A percentile compares a stretch with the other conserved stretches of the same genome.
Conservation (phyloP, 2,113 vertebrate genomes). For the Himantopus leucocephalus region DNA sequence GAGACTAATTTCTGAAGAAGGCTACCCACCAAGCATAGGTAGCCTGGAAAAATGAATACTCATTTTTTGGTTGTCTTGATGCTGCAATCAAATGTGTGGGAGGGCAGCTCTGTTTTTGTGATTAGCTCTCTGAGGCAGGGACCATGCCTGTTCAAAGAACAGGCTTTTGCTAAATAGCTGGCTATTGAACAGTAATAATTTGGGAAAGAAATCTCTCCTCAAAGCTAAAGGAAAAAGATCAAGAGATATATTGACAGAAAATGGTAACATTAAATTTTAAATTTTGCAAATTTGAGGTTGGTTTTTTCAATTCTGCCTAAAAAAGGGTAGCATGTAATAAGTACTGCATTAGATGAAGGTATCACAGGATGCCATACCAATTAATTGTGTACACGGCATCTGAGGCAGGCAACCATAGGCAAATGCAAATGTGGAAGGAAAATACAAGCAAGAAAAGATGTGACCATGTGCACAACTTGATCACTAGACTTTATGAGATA, state of each 20-base stretch:
- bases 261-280: not conserved
- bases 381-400: not conserved
- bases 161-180: not conserved
- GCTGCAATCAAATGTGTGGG: not conserved
- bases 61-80: not conserved
- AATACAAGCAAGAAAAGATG: not conserved
- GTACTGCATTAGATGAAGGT: not conserved
- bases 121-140: not conserved
- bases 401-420: not conserved
- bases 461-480: not conserved
- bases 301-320: not conserved
- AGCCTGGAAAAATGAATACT: not conserved
- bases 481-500: not conserved
- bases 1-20: not conserved
- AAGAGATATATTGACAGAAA: not conserved
- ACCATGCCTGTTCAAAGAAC: not conserved
- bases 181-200: not conserved
- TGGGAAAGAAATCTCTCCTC: not conserved
- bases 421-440: not conserved
- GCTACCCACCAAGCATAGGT: not conserved
- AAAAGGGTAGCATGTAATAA: not conserved
- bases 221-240: not conserved
- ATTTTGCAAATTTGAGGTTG: not conserved
- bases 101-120: not conserved
- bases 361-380: not conserved